These are phyloP conservation scores for Parotocinclus haroldoi DNA, from an alignment of 2,797 vertebrate genomes.

Conservation along the genomic window DNA sequence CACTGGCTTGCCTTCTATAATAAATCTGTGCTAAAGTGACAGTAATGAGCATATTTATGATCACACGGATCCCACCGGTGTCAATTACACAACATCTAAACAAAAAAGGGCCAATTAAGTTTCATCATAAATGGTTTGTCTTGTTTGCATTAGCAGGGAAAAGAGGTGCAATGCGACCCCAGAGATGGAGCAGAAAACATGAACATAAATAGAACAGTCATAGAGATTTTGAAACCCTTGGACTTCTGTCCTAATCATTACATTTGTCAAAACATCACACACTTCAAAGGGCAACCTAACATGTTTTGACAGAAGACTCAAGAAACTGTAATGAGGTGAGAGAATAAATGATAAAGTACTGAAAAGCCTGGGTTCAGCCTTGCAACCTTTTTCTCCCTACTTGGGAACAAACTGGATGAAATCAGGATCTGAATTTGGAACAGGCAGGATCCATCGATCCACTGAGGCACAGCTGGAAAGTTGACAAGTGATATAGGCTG, in stretches of 20 bases:
- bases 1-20: conserved; percentile 39
- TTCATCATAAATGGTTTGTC: conserved; percentile 50
- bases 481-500: too few relatives aligned
- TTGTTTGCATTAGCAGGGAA: conserved; percentile 46
- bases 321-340: background rate
- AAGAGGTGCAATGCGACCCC: conserved; percentile 36
- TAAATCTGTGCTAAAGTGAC: conserved; percentile 47
- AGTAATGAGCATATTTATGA: conserved; percentile 48
- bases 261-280: background rate
- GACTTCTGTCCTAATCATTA: conserved; percentile 1
- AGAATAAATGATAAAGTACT: background rate
- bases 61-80: conserved; percentile 53
- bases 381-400: too few relatives aligned
- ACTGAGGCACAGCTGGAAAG: too few relatives aligned
- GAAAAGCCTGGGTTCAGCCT: too few relatives aligned
- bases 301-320: background rate
- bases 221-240: background rate
- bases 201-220: background rate
- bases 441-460: background rate
- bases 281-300: background rate
- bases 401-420: too few relatives aligned
- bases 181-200: conserved; percentile 9
- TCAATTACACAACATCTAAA: conserved; percentile 54
- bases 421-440: too few relatives aligned
- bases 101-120: conserved; percentile 53